These are phyloP conservation scores for Temnopleurus reevesii DNA, from an alignment of 53 echinoderm and acorn worm genomes.

Conservation along the genomic window DNA sequence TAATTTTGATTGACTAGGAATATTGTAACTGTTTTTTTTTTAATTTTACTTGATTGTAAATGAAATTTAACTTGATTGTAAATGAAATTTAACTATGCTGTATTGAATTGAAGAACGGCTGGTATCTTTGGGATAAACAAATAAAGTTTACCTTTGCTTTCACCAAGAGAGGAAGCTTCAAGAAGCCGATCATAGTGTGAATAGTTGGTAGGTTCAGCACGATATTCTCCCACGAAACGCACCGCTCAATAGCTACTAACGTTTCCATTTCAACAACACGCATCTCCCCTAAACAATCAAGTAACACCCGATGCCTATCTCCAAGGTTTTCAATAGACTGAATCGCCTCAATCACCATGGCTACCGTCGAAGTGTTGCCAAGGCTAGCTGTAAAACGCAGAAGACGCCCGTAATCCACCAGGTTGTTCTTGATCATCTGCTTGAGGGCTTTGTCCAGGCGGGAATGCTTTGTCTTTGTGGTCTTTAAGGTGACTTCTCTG, in stretches of 20 bases:
- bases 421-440: conserved; percentile 1
- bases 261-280: not conserved
- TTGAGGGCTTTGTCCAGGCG: not conserved
- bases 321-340: not conserved
- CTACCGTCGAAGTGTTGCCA: not conserved
- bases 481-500: not conserved
- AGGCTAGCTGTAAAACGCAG: not conserved
- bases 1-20: no score
- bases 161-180: not conserved
- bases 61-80: no score
- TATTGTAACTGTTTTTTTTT: no score
- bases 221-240: not conserved
- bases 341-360: not conserved
- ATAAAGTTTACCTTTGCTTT: not conserved
- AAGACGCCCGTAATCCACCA: not conserved
- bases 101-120: no score
- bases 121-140: no score
- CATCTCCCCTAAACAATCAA: not conserved
- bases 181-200: not conserved
- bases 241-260: not conserved
- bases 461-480: not conserved
- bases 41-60: no score
- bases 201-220: not conserved
- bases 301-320: not conserved
- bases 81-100: no score